Evolutionary conservation across 30 jellyfish, hydroid and myxozoan genomes (phyloP), one percentile per base, ranked within the genome.

Genomic region (Sanderia malayensis): DNA sequence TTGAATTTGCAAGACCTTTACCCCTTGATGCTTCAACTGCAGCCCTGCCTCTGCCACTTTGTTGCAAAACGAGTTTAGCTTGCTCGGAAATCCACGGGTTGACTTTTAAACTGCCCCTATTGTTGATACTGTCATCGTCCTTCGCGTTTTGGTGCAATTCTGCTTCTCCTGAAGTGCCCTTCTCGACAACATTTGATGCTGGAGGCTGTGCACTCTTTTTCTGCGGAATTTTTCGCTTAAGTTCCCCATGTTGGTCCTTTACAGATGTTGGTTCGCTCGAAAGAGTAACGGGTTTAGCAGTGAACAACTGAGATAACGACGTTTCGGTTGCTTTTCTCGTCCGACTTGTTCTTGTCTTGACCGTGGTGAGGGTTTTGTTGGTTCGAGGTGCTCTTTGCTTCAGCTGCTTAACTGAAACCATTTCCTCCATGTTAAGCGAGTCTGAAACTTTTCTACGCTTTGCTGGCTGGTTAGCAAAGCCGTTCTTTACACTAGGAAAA

Each of bases 41-140:
- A 28, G 71, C 78, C 22, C 46, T 33, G 27, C 78, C 74, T 33
- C 82, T 26, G 10, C 86, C 73, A n/a, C n/a, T n/a, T 61, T 58
- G 30, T 11, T 67, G 53, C 26, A 83, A 24, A 15, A 83, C 86
- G 31, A 67, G 70, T 27, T 83, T 83, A 10, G 95, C 84, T 61
- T 83, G 95, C 31, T 73, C 95, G 33, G 95, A 73, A 0, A 83
- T 83, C 95, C 95, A 83, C 6, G 86, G 88, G 52, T 83, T 74
- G 24, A 66, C 74, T 45, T 74, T 83, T 24, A 73, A 17, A 26
- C 52, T 64, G 13, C 52, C 59, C n/a, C 64, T 33, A 6, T 33
- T 24, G 9, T 6, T 10, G 21, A 24, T 31, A 45, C 31, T 13
- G 19, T 31, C 73, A 17, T 82, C 46, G 4, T 61, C 44, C 17